Base-by-base conservation (phyloP, 2,113 vertebrate species). In the Brachionichthys hirsutus region DNA sequence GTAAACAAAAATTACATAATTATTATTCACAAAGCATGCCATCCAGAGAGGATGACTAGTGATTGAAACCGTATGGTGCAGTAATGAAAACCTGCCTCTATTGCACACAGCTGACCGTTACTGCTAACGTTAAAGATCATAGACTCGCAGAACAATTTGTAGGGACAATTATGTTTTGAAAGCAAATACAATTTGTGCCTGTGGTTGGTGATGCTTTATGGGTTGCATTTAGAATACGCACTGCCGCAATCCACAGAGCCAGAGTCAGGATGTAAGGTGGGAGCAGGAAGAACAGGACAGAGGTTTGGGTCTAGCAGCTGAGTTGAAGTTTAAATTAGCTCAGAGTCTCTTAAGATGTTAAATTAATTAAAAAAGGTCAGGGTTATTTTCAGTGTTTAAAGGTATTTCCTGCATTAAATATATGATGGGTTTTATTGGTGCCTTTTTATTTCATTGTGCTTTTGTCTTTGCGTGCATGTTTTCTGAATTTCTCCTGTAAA, bases 1-100 rank as follows among this genome's bases (percentile, higher is more conserved):
- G 12, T 12, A 6, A 53, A 51, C 20, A 62, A 42, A 20, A 6
- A 41, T 48, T 48, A 40, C 15, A 43, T n/a, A n/a, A 43, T n/a
- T 15, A 16, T 41, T 16, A 10, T 40, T 13, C 10, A 16, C 38
- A 49, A 40, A 18, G 30, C 34, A 48, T n/a, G 30, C 44, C 7
- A 16, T 49, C 36, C 12, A 59, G 12, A 50, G 46, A 61, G 36
- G 18, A 50, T 4, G 43, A n/a, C 55, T 36, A n/a, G 38, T 48
- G 14, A 22, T 6, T 49, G 36, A 24, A 54, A 40, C 45, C 15
- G 18, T 14, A 43, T 65, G 19, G 19, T 42, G 62, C 16, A 34
- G 36, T 44, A 57, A 43, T 36, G 20, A 19, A 50, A 44, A 19
- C 2, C 44, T 34, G 8, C 13, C 30, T 30, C 1, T 36, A 6